A percentile compares a stretch with the other conserved stretches of the same genome.
Conservation (phyloP, 2,888 invertebrate genomes). For the Meloe dianella region DNA sequence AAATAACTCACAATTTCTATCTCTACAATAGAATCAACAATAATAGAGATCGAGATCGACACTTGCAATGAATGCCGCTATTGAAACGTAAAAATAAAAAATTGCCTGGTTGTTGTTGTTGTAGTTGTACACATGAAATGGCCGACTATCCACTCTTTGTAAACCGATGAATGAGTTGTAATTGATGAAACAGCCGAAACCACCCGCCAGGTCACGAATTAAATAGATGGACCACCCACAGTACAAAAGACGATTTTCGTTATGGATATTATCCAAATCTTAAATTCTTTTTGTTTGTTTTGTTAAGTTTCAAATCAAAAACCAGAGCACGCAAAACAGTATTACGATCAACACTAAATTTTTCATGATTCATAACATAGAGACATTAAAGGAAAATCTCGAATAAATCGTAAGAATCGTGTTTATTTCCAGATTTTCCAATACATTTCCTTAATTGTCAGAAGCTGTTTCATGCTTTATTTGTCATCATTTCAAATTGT, state of each 20-base stretch:
- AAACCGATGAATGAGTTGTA: conserved; percentile 13
- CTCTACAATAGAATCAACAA: background rate
- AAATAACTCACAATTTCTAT: background rate
- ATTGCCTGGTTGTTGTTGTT: background rate
- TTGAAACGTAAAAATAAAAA: background rate
- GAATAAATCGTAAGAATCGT: background rate
- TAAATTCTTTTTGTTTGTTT: background rate
- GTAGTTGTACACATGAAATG: background rate
- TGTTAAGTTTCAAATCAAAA: background rate
- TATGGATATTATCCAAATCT: background rate
- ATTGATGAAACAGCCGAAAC: conserved; percentile 11
- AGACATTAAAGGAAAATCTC: no score
- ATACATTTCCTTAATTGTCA: background rate
- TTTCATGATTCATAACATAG: background rate
- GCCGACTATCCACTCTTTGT: background rate
- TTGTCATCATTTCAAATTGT: background rate
- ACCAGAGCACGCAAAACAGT: background rate
- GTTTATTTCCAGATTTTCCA: background rate
- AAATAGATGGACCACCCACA: conserved; percentile 12
- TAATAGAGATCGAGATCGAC: background rate
- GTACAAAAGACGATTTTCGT: conserved; percentile 3
- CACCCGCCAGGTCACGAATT: conserved; percentile 13
- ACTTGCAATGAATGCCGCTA: background rate
- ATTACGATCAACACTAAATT: background rate
- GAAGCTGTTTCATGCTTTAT: background rate